Conservation (phyloP, 2,113 vertebrate genomes). For the Chloropsis hardwickii region DNA sequence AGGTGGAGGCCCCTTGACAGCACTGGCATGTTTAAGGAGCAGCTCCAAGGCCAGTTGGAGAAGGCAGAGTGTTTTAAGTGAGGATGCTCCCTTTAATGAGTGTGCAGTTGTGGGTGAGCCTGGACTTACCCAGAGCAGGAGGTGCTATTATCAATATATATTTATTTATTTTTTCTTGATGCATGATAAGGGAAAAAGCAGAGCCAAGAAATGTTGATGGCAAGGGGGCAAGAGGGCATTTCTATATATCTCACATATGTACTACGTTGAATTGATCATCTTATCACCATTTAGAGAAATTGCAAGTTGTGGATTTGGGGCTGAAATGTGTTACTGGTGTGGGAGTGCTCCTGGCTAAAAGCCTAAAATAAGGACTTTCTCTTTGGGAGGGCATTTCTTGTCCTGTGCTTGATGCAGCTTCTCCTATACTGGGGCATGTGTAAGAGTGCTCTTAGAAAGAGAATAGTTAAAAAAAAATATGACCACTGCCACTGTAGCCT, state of each 20-base stretch:
- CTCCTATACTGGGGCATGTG: background rate
- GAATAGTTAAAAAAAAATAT: background rate
- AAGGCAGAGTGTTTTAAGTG: background rate
- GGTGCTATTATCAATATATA: background rate
- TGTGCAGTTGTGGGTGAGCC: background rate
- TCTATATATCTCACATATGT: background rate
- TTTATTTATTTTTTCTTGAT: background rate
- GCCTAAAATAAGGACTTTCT: background rate
- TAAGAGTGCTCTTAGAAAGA: background rate
- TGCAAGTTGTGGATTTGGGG: background rate
- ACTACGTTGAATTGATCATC: background rate
- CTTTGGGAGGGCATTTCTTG: background rate
- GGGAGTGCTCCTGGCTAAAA: background rate
- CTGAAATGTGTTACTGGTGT: background rate
- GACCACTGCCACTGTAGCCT: background rate
- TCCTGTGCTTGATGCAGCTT: background rate
- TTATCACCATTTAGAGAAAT: background rate
- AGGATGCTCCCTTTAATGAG: background rate
- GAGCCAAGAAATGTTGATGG: background rate
- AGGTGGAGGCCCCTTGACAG: background rate
- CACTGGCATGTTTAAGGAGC: background rate
- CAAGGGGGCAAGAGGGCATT: background rate
- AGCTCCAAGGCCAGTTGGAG: background rate
- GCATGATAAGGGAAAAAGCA: background rate
- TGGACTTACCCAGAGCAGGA: background rate